Base-by-base conservation (phyloP, 2,888 invertebrate genomes). In the Cyaniris semiargus region DNA sequence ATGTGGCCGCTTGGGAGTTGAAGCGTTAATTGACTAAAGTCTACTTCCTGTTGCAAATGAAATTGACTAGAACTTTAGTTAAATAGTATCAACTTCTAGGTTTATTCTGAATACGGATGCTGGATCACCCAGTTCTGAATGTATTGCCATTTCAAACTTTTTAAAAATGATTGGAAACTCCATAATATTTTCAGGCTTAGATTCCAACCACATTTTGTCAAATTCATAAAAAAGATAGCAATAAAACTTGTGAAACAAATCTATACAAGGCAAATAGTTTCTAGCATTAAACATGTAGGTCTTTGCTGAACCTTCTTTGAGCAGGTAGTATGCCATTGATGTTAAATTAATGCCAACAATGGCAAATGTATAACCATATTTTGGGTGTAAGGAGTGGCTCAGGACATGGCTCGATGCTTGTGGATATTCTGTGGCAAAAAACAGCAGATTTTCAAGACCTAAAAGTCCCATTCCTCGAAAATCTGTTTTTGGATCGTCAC, bases 391-490 rank as follows among this genome's bases (percentile, higher is more conserved):
- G 0, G 98, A 98, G 87, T 98, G 98, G 23, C 97, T 96, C 18
- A 98, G 91, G 6, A 98, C 97, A 87, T 98, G 97, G 76, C 95
- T 95, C 1, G 98, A 97, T 21, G 96, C 96, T 83, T 95, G 95
- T 27, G 96, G 96, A 88, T 98, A 98, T 85, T 97, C 97, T 56
- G 95, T 95, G 38, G 97, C 97, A 91, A 99, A 98, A 86, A 95
- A 98, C 83, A 98, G 86, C 0, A 99, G 94, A 91, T 99, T 99
- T 84, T 99, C 97, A 74, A 99, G 92, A 10, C 99, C 99, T 66
- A 99, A 94, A 79, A 99, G 89, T 34, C 99, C 99, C 99, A 99
- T 99, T 79, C 99, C 99, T 76, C 99, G 96, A 86, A 99, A 99
- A 92, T 99, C 99, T 0, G 99, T 99, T 89, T 98, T 97, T 0